phyloP scores from a whole-genome alignment of 35 echinoderm and acorn worm genomes.

The Ophiothrix spiculata region DNA sequence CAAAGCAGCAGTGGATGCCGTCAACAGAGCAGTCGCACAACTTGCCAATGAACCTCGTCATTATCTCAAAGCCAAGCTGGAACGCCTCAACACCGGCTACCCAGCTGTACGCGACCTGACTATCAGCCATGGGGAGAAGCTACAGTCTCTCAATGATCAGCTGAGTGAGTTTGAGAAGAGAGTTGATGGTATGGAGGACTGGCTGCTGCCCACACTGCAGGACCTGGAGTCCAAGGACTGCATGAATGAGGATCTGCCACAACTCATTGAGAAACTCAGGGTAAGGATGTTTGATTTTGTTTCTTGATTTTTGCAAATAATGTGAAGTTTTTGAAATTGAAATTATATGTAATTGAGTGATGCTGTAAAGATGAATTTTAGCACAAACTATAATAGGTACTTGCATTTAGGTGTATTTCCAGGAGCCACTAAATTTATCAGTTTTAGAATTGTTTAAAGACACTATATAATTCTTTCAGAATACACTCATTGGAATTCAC shows the following conservation, averaged over 20 bases:
- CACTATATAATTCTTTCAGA: no score
- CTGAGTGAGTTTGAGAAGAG: constrained; percentile 71
- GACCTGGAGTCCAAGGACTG: constrained; percentile 49
- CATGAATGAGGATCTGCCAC: constrained; percentile 46
- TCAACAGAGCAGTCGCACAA: constrained; percentile 60
- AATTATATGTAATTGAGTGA: no score
- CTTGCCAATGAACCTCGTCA: constrained; percentile 33
- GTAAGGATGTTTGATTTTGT: no score
- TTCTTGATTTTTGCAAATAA: no score
- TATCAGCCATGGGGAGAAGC: constrained; percentile 43
- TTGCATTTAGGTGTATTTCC: no score
- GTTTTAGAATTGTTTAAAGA: no score
- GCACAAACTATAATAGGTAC: no score
- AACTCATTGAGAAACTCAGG: constrained; percentile 66
- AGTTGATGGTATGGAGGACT: constrained; percentile 72
- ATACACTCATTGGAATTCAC: no score
- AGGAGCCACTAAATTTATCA: no score
- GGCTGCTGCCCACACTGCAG: constrained; percentile 61
- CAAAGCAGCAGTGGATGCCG: constrained; percentile 66
- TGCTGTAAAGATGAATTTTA: no score
- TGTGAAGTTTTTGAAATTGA: no score
- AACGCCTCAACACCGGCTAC: constrained; percentile 71
- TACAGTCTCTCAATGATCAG: constrained; percentile 40
- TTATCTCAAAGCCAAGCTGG: constrained; percentile 54
- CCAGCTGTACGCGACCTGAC: constrained; percentile 35